These are phyloP conservation scores for Crax fasciolata DNA, from an alignment of 2,797 vertebrate species.

Conservation along the genomic window DNA sequence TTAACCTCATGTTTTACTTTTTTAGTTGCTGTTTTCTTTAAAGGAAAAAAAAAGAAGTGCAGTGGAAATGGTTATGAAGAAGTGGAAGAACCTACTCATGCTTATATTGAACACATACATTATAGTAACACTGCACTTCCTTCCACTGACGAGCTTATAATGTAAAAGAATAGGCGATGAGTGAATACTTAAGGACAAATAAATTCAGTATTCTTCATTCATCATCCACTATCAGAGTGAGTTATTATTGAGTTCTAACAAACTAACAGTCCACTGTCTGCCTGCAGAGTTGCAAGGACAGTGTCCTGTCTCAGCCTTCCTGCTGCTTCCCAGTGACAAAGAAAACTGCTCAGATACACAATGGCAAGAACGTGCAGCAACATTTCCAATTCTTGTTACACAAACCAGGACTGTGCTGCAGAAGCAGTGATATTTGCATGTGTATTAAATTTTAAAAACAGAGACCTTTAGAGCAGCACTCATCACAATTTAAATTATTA, in stretches of 20 bases:
- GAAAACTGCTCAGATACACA: not conserved
- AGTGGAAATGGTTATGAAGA: constrained; percentile 13
- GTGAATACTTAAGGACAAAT: not conserved
- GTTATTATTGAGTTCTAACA: not conserved
- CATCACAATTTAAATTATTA: not conserved
- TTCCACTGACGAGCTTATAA: not conserved
- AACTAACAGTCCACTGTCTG: not conserved
- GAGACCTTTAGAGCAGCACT: not conserved
- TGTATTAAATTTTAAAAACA: not conserved
- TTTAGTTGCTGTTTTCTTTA: not conserved
- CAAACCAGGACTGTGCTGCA: not conserved
- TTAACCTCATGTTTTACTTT: constrained; percentile 27
- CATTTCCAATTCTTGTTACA: not conserved
- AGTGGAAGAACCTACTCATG: not conserved
- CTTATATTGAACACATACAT: not conserved
- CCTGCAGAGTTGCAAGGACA: not conserved
- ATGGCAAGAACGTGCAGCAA: not conserved
- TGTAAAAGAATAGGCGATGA: not conserved
- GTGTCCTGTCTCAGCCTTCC: not conserved
- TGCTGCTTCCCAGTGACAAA: not conserved
- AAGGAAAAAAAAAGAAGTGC: not conserved
- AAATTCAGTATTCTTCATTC: not conserved
- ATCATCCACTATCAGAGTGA: not conserved
- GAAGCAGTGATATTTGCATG: not conserved
- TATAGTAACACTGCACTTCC: not conserved